A percentile compares a stretch with the other conserved stretches of the same genome.
phyloP scores from a whole-genome alignment of 2,797 vertebrate genomes.

The Phrynocephalus guinanensis region DNA sequence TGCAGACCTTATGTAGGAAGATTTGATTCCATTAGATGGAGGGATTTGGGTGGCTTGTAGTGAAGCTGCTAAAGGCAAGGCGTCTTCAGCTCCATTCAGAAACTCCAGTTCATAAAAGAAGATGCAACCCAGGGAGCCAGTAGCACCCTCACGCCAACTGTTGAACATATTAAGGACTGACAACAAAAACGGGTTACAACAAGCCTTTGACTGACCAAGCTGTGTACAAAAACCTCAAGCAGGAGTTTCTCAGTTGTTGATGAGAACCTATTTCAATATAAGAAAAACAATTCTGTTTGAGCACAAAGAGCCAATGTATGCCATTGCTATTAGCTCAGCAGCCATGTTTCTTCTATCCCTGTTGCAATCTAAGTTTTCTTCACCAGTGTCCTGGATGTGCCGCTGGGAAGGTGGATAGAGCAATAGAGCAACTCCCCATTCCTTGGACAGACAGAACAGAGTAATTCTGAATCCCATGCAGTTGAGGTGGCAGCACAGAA shows the following conservation, averaged over 20 bases:
- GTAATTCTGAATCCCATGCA: constrained; percentile 60
- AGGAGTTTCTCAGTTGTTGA: constrained; percentile 61
- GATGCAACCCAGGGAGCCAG: constrained; percentile 43
- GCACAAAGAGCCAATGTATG: constrained; percentile 59
- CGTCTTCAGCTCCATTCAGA: constrained; percentile 13
- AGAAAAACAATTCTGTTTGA: constrained; percentile 67
- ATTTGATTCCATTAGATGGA: constrained; percentile 43
- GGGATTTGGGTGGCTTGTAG: neutral
- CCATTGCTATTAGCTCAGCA: constrained; percentile 49
- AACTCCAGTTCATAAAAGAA: constrained; percentile 55
- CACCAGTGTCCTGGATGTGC: constrained; percentile 4
- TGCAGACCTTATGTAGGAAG: constrained; percentile 48
- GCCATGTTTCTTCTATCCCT: constrained; percentile 64
- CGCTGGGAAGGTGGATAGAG: constrained; percentile 44
- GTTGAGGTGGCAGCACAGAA: constrained; percentile 71
- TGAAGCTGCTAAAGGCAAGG: constrained; percentile 18
- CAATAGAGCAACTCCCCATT: constrained; percentile 55
- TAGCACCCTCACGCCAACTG: constrained; percentile 50
- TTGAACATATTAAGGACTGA: constrained; percentile 58
- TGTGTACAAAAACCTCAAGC: constrained; percentile 60
- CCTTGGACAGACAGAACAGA: constrained; percentile 49
- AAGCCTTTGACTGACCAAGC: constrained; percentile 65
- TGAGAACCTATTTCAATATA: constrained; percentile 67
- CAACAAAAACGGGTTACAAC: constrained; percentile 66
- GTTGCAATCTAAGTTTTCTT: constrained; percentile 60